These are phyloP conservation scores for Burhinus bistriatus DNA, from an alignment of 2,113 vertebrate genomes.

Conservation along the genomic window DNA sequence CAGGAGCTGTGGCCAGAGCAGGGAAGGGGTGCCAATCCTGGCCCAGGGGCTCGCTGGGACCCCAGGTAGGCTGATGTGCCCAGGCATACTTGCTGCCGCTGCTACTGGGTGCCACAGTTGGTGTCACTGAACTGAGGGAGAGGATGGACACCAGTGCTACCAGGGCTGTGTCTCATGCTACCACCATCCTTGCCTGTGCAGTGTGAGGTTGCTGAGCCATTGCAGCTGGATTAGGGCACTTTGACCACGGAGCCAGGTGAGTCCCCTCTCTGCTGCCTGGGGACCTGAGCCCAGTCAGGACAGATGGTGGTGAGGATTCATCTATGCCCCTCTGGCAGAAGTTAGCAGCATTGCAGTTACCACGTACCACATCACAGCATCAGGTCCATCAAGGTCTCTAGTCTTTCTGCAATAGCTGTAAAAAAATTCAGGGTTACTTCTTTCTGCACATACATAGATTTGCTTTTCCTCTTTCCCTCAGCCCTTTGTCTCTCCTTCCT, in stretches of 20 bases:
- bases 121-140: not conserved
- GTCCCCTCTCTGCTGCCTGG: not conserved
- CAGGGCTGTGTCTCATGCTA: not conserved
- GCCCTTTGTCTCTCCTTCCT: not conserved
- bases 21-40: not conserved
- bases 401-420: not conserved
- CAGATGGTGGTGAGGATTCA: not conserved
- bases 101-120: not conserved
- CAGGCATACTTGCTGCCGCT: not conserved
- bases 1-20: not conserved
- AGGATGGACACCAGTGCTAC: not conserved
- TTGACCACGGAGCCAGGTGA: not conserved
- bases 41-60: not conserved
- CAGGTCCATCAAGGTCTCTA: not conserved
- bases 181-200: rapidly evolving
- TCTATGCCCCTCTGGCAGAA: not conserved
- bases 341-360: rapidly evolving
- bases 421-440: not conserved
- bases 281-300: not conserved
- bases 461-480: not conserved
- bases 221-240: not conserved
- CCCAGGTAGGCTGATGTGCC: not conserved
- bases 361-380: not conserved
- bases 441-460: not conserved
- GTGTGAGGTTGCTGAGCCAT: not conserved